A percentile compares a stretch with the other conserved stretches of the same genome.
Evolutionary conservation across 1,140 invertebrate species (phyloP).

Genomic region (Cotesia glomerata): DNA sequence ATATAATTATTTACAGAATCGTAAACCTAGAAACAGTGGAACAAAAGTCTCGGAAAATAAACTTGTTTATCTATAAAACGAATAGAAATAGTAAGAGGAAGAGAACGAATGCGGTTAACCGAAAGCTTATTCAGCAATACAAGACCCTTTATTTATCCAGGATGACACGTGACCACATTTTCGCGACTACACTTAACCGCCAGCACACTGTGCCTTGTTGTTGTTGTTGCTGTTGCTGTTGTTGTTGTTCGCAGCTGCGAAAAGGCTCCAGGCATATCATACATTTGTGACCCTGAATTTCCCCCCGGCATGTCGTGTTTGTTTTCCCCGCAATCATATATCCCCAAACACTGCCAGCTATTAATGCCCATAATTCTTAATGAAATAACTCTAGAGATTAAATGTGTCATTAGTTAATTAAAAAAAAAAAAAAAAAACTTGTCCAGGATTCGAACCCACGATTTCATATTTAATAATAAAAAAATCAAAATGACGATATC

Average conservation of each 20-base stretch:
- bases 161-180: conserved; percentile 4
- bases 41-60: too few relatives aligned
- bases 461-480: too few relatives aligned
- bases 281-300: not conserved
- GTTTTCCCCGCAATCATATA: conserved; percentile 19
- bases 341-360: conserved; percentile 21
- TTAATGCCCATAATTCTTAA: conserved; percentile 20
- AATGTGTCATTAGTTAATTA: not conserved
- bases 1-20: too few relatives aligned
- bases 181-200: not conserved
- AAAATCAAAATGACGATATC: too few relatives aligned
- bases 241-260: not conserved
- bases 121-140: not conserved
- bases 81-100: too few relatives aligned
- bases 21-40: too few relatives aligned
- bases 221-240: too few relatives aligned
- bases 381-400: not conserved
- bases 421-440: too few relatives aligned
- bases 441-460: too few relatives aligned
- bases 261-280: conserved; percentile 8
- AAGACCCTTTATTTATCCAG: not conserved
- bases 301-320: too few relatives aligned
- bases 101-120: not conserved
- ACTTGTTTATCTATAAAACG: too few relatives aligned
- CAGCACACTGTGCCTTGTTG: too few relatives aligned